Evolutionary conservation across 1,140 invertebrate species (phyloP).

Genomic region (Diachasmimorpha longicaudata): DNA sequence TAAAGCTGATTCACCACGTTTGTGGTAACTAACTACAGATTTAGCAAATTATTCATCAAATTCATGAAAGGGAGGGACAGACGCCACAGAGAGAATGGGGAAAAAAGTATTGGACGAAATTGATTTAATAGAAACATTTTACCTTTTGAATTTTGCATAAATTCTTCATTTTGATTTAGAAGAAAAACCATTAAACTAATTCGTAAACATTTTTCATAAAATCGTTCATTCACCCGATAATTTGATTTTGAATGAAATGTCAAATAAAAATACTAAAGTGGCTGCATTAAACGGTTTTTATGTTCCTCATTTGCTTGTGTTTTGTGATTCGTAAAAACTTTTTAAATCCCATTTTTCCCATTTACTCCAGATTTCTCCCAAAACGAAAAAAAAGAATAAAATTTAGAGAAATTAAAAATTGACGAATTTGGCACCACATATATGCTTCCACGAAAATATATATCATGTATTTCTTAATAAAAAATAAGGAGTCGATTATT

Average conservation of each 20-base stretch:
- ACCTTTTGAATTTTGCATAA: neutral
- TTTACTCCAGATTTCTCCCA: neutral
- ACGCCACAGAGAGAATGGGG: neutral
- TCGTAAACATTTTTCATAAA: no score
- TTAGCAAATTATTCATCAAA: neutral
- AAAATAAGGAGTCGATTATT: slow-evolving; percentile 3
- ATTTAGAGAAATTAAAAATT: neutral
- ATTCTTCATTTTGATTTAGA: neutral
- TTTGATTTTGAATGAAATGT: no score
- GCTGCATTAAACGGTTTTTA: no score
- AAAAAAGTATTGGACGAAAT: neutral
- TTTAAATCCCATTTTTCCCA: neutral
- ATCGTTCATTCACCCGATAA: no score
- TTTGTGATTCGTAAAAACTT: no score
- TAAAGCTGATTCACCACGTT: neutral
- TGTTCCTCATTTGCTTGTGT: no score
- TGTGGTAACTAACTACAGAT: neutral
- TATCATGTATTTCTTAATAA: slow-evolving; percentile 7
- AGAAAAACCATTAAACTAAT: neutral
- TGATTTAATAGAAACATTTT: neutral
- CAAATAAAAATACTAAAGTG: no score
- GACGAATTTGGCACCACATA: neutral
- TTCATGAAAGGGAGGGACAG: neutral
- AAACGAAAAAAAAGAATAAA: neutral
- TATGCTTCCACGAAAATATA: slow-evolving; percentile 9